These are phyloP conservation scores for Bursaphelenchus mucronatus DNA, from an alignment of 1,140 invertebrate genomes.

Conservation along the genomic window DNA sequence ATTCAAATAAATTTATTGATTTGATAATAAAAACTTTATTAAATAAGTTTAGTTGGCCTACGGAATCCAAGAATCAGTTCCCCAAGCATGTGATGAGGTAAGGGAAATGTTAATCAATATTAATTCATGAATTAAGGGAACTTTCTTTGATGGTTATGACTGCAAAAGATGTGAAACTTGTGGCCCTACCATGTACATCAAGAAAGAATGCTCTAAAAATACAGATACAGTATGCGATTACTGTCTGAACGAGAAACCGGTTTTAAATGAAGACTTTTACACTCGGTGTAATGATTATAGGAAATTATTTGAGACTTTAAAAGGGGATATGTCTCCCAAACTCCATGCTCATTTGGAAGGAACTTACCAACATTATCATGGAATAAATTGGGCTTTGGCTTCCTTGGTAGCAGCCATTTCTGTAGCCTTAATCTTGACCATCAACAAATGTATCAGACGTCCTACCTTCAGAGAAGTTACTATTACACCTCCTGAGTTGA, in stretches of 20 bases:
- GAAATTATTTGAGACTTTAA: conserved; percentile 12
- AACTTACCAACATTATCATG: conserved; percentile 2
- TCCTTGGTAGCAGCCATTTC: conserved; percentile 19
- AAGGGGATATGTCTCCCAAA: conserved; percentile 5
- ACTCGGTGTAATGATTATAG: conserved; percentile 25
- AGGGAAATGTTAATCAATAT: conserved; percentile 3
- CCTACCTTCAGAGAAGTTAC: conserved; percentile 21
- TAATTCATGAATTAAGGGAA: conserved; percentile 1
- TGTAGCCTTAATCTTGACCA: conserved; percentile 14
- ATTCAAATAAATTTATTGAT: no score
- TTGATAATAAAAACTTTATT: no score
- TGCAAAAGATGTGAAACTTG: conserved; percentile 5
- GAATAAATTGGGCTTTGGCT: background rate
- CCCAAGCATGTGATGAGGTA: conserved; percentile 6
- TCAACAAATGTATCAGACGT: conserved; percentile 12
- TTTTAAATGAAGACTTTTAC: conserved; percentile 23
- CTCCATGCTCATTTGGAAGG: background rate
- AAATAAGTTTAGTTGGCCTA: no score
- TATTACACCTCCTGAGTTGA: conserved; percentile 28
- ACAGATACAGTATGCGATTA: conserved; percentile 38
- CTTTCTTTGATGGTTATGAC: conserved; percentile 10
- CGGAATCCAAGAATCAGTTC: background rate
- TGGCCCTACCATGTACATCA: conserved; percentile 29
- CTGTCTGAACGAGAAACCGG: conserved; percentile 25
- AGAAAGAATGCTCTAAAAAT: conserved; percentile 20